Base-by-base conservation (phyloP, 2,113 vertebrate species). In the Genyomyrus donnyi region DNA sequence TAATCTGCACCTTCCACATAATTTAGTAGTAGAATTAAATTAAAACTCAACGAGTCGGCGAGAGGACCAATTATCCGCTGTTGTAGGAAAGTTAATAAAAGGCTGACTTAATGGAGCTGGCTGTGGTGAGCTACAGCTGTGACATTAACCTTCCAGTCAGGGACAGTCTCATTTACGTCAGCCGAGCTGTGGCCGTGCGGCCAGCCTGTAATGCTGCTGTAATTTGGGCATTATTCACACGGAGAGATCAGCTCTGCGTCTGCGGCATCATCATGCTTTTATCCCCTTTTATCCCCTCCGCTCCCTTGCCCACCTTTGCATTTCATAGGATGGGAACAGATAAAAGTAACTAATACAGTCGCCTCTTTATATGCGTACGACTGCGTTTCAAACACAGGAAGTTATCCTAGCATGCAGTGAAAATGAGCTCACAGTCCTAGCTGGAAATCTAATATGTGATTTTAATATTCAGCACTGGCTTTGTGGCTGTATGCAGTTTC, bases 401-500 rank as follows among this genome's bases (percentile, higher is more conserved):
- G 49, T 5, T 56, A 39, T 49, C 45, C 39, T 17, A 74, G 58
- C 85, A 58, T 39, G 83, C 66, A 39, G 84, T 85, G 49, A n/a
- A 86, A 91, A 84, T 86, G 48, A 85, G 89, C 35, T 31, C 53
- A 49, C 39, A 31, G 53, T 31, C 85, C 66, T 39, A 62, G 90
- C 42, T 49, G 48, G 50, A 88, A 74, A 89, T 87, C 83, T 50
- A 84, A 11, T 91, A 31, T 70, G 19, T 88, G 85, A 88, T 85
- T 70, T 89, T 87, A 80, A 27, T 35, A 80, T 80, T 91, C 88
- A 35, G 91, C 91, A 89, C 58, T 15, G 46, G 74, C 90, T 90
- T 85, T 66, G 35, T 88, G 48, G 84, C 39, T 31, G 62, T 6
- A 87, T 45, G 70, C 83, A 70, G 84, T 91, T 89, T 48, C 70